Percentiles rank a stretch among this genome's conserved stretches.
Evolutionary conservation across 2,113 vertebrate species (phyloP).

Genomic region (Bujurquina vittata): DNA sequence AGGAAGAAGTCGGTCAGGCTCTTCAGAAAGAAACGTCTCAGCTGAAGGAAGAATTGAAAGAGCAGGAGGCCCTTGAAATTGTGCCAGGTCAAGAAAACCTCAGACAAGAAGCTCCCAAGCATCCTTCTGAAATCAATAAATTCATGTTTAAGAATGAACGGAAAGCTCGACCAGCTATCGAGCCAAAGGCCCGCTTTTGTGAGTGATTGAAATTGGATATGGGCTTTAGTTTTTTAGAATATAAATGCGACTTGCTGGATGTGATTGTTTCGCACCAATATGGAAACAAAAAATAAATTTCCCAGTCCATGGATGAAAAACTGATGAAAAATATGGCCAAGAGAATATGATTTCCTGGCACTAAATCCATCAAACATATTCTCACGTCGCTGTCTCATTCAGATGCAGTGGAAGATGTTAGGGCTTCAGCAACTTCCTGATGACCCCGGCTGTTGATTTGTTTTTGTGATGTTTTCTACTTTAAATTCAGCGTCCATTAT

Average conservation of each 20-base stretch:
- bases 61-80: neutral
- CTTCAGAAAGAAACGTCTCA: neutral
- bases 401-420: neutral
- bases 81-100: neutral
- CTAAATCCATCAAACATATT: neutral
- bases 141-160: neutral
- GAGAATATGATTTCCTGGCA: neutral
- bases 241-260: neutral
- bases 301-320: too few relatives aligned
- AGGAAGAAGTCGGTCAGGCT: neutral
- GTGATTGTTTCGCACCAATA: neutral
- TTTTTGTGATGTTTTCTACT: constrained; percentile 45
- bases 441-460: constrained; percentile 45
- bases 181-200: neutral
- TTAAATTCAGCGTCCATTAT: constrained; percentile 51
- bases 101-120: neutral
- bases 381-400: neutral
- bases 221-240: neutral
- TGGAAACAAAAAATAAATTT: too few relatives aligned
- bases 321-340: neutral
- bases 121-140: neutral
- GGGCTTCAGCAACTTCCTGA: neutral
- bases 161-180: neutral
- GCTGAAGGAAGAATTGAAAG: neutral
- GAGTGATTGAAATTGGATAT: neutral